Percentiles rank a stretch among this genome's conserved stretches.
Evolutionary conservation across 2,113 vertebrate genomes (phyloP).

Genomic region (Sinocyclocheilus anshuiensis): DNA sequence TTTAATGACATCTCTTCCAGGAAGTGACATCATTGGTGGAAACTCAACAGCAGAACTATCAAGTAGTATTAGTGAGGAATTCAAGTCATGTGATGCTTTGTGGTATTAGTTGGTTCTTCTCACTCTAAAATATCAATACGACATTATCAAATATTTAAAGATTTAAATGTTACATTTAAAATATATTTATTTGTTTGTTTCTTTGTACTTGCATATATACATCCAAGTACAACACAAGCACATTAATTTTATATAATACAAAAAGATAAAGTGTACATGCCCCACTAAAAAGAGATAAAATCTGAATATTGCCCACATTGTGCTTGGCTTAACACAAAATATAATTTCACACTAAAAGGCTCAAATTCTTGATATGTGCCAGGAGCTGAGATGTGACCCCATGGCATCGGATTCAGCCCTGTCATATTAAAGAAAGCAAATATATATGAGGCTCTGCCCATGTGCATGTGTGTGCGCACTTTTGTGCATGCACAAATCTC

Average conservation of each 20-base stretch:
- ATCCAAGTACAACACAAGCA: neutral
- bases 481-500: slow-evolving; percentile 27
- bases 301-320: neutral
- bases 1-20: neutral
- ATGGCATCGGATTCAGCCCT: slow-evolving; percentile 8
- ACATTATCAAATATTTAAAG: too few relatives aligned
- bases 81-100: too few relatives aligned
- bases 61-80: too few relatives aligned
- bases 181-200: too few relatives aligned
- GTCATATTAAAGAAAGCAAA: slow-evolving; percentile 34
- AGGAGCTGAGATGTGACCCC: neutral
- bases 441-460: neutral
- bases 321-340: slow-evolving; percentile 13
- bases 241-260: neutral
- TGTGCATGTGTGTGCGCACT: neutral
- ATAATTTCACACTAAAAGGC: neutral
- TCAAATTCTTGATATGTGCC: slow-evolving; percentile 12
- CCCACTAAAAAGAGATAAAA: neutral
- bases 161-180: too few relatives aligned
- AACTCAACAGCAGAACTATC: too few relatives aligned
- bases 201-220: neutral
- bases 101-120: too few relatives aligned
- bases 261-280: neutral
- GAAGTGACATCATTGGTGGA: neutral
- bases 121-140: too few relatives aligned